phyloP scores from a whole-genome alignment of 2,888 invertebrate genomes.

The Neelides folsomi region DNA sequence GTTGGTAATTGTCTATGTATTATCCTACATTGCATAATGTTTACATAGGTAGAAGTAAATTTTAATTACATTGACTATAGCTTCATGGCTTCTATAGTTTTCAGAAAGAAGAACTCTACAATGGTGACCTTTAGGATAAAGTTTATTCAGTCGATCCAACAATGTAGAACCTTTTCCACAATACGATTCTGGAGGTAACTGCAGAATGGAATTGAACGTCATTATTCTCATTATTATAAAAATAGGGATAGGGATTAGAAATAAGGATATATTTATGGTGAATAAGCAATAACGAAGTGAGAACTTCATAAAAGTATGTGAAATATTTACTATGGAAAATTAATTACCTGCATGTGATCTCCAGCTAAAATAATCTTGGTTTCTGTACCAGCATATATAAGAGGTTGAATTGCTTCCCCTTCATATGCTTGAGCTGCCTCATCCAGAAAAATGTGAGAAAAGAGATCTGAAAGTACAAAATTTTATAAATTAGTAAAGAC shows the following conservation, averaged over 20 bases:
- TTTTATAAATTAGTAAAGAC: no score
- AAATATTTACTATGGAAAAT: background rate
- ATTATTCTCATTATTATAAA: no score
- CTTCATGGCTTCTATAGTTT: conserved; percentile 68
- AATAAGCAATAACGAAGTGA: no score
- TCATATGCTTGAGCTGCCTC: conserved; percentile 78
- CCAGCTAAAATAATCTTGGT: conserved; percentile 68
- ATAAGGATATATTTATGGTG: no score
- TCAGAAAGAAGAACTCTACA: conserved; percentile 65
- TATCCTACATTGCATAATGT: no score
- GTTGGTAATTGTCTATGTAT: no score
- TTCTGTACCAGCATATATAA: conserved; percentile 54
- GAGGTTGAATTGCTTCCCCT: conserved; percentile 67
- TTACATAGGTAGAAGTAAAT: no score
- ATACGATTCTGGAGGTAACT: conserved; percentile 12
- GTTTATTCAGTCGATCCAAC: conserved; percentile 62
- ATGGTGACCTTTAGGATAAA: conserved; percentile 57
- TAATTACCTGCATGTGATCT: conserved; percentile 54
- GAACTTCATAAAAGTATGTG: no score
- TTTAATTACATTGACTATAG: conserved; percentile 55
- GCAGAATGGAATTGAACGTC: no score
- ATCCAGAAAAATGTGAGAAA: conserved; percentile 69
- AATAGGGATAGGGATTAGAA: no score
- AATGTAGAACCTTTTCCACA: conserved; percentile 36
- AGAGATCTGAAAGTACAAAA: conserved; percentile 41